Percentiles rank a stretch among this genome's conserved stretches.
Conservation (phyloP, 1,140 invertebrate species). For the Ylistrum balloti region DNA sequence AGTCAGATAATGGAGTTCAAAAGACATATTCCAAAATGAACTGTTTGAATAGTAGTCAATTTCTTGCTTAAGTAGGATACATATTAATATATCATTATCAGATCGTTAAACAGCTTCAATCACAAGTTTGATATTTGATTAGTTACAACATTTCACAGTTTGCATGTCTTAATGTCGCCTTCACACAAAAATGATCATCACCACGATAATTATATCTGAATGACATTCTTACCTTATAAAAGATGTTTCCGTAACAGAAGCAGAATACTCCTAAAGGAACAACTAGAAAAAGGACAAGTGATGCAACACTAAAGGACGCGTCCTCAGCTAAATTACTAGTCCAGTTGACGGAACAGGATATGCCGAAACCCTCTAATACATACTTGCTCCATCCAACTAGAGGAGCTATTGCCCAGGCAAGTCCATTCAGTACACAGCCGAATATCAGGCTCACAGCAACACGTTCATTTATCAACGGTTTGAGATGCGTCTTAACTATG, state of each 20-base stretch:
- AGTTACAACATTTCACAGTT: too few species aligned
- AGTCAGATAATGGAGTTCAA: too few species aligned
- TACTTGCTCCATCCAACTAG: conserved; percentile 55
- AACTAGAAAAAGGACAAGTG: conserved; percentile 42
- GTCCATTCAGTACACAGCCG: conserved; percentile 10
- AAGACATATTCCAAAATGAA: too few species aligned
- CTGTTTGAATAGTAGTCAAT: too few species aligned
- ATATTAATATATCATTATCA: too few species aligned
- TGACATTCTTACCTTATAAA: conserved; percentile 44
- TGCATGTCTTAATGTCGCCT: too few species aligned
- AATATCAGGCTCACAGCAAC: background rate
- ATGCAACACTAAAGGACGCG: conserved; percentile 42
- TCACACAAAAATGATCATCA: too few species aligned
- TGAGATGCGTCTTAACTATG: conserved; percentile 40
- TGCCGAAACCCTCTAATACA: conserved; percentile 37
- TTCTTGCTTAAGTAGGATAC: too few species aligned
- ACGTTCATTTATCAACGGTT: background rate
- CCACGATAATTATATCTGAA: too few species aligned
- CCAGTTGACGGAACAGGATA: conserved; percentile 51
- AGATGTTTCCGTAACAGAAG: conserved; percentile 49
- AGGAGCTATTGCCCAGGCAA: conserved; percentile 53
- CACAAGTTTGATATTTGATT: too few species aligned
- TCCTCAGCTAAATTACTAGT: conserved; percentile 42
- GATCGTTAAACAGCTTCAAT: too few species aligned
- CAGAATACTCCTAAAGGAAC: conserved; percentile 46